These are phyloP conservation scores for Odontomyia ornata DNA, from an alignment of 2,888 invertebrate species.

Conservation along the genomic window DNA sequence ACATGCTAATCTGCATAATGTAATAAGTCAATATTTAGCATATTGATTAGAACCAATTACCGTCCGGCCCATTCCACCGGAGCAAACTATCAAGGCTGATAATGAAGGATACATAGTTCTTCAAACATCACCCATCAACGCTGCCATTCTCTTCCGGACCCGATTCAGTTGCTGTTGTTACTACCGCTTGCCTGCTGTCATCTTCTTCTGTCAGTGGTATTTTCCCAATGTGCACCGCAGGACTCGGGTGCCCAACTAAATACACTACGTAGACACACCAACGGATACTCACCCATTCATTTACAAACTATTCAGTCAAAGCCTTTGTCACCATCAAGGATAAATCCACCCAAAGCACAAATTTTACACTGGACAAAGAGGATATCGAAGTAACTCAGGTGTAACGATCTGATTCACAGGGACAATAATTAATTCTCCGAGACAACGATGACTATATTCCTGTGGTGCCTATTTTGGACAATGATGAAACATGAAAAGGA, in stretches of 20 bases:
- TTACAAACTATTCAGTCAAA: not conserved
- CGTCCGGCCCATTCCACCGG: not conserved
- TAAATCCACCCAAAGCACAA: conserved; percentile 30
- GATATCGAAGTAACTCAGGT: conserved; percentile 40
- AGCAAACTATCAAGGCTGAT: not conserved
- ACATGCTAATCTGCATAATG: conserved; percentile 27
- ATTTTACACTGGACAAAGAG: conserved; percentile 20
- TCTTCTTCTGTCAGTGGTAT: conserved; percentile 2
- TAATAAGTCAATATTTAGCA: conserved; percentile 39
- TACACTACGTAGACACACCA: conserved; percentile 24
- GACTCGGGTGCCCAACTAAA: not conserved
- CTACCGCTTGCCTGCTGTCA: not conserved
- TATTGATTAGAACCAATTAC: conserved; percentile 39
- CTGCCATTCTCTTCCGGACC: no score
- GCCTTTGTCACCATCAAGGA: conserved; percentile 28
- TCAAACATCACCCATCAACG: no score
- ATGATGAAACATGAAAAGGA: conserved; percentile 27
- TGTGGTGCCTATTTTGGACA: conserved; percentile 35
- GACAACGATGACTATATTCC: conserved; percentile 32
- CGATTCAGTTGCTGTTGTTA: no score
- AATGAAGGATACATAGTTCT: not conserved
- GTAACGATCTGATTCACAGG: conserved; percentile 42
- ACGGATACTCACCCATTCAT: not conserved
- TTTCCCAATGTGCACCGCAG: not conserved
- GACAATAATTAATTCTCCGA: conserved; percentile 41